These are phyloP conservation scores for Megaceryle torquata DNA, from an alignment of 2,113 vertebrate genomes.

Conservation along the genomic window DNA sequence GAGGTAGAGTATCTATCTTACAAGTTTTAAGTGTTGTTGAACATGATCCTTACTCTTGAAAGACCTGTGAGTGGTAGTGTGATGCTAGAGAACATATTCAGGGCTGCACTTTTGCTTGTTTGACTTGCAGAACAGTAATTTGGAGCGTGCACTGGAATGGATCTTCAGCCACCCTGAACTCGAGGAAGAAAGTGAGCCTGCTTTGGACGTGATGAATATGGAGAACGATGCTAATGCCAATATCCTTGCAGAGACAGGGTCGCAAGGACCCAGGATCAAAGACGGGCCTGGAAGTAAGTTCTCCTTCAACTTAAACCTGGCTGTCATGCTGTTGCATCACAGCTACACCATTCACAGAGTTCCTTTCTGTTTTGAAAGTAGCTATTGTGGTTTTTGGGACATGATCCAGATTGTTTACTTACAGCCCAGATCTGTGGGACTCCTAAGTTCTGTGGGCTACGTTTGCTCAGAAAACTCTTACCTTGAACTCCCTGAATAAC, in stretches of 20 bases:
- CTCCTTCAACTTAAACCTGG: neutral
- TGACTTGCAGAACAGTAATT: conserved; percentile 87
- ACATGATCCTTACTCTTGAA: neutral
- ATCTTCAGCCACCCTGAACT: conserved; percentile 91
- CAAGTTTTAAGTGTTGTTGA: neutral
- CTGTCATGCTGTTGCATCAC: neutral
- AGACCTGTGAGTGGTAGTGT: neutral
- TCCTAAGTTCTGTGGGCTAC: neutral
- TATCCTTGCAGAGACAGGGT: conserved; percentile 82
- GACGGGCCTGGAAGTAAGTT: conserved; percentile 96
- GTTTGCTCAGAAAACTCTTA: neutral
- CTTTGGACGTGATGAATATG: conserved; percentile 79
- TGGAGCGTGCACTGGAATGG: conserved; percentile 95
- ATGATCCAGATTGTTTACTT: neutral
- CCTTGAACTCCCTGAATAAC: neutral
- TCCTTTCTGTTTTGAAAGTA: neutral
- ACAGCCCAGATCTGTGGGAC: neutral
- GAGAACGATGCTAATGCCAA: conserved; percentile 86
- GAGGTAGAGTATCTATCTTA: neutral
- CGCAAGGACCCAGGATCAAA: conserved; percentile 85
- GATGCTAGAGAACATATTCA: neutral
- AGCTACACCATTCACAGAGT: neutral
- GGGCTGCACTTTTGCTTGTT: neutral
- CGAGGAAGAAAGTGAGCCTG: conserved; percentile 82
- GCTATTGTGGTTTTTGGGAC: neutral